Percentiles rank a stretch among this genome's conserved stretches.
These are phyloP conservation scores for Mobula birostris DNA, from an alignment of 2,113 vertebrate genomes.

Conservation along the genomic window DNA sequence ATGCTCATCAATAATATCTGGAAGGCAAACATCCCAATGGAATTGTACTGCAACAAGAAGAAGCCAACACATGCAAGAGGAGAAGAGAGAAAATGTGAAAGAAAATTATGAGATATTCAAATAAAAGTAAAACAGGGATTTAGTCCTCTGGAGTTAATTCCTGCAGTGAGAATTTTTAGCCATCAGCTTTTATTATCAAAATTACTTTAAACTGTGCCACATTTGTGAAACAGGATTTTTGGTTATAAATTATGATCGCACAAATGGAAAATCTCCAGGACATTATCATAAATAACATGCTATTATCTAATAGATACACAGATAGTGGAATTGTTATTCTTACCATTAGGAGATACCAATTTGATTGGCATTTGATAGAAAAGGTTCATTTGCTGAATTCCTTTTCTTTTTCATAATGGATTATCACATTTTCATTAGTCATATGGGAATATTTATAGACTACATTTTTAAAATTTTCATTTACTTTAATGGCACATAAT, in stretches of 20 bases:
- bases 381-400: slow-evolving; percentile 4
- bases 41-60: not conserved
- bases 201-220: not conserved
- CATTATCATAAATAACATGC: not conserved
- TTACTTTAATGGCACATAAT: not conserved
- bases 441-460: not conserved
- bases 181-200: not conserved
- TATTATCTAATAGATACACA: not conserved
- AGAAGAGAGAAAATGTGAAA: not conserved
- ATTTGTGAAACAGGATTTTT: not conserved
- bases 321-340: not conserved
- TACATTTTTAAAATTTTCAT: not conserved
- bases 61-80: not conserved
- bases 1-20: not conserved
- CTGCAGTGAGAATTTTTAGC: not conserved
- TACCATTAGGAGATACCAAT: not conserved
- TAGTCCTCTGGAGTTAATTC: too few species aligned
- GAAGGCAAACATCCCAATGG: not conserved
- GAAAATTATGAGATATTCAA: not conserved
- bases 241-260: not conserved
- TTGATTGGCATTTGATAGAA: slow-evolving; percentile 3
- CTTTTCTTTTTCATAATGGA: not conserved
- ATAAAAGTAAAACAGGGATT: not conserved
- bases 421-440: not conserved
- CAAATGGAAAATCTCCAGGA: not conserved